Conservation (phyloP, 1,140 invertebrate species). For the Mactra quadrangularis region DNA sequence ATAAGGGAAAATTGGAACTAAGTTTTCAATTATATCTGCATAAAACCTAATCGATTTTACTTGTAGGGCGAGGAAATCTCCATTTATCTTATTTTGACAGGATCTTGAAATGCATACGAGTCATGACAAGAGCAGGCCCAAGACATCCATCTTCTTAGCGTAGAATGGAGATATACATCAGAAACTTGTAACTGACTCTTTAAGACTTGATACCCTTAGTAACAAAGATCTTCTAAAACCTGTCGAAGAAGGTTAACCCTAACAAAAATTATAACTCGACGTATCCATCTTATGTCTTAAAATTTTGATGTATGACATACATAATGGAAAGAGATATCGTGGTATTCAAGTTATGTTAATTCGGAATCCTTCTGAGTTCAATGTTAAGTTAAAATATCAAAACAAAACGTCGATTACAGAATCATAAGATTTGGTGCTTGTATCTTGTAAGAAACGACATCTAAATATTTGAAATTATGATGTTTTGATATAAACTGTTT, state of each 20-base stretch:
- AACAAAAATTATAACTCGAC: too few species aligned
- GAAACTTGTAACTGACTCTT: constrained; percentile 38
- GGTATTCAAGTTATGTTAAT: too few species aligned
- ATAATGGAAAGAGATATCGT: too few species aligned
- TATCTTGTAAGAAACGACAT: too few species aligned
- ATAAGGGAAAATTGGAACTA: constrained; percentile 60
- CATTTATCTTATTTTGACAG: constrained; percentile 64
- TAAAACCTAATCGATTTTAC: constrained; percentile 62
- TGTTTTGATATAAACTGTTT: too few species aligned
- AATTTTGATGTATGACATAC: too few species aligned
- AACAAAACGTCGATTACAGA: too few species aligned
- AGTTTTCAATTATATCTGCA: constrained; percentile 65
- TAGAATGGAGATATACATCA: constrained; percentile 43
- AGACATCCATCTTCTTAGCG: constrained; percentile 38
- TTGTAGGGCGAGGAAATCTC: constrained; percentile 53
- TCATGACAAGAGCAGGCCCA: constrained; percentile 19
- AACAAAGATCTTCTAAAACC: neutral
- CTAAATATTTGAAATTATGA: too few species aligned
- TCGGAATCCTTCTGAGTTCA: too few species aligned
- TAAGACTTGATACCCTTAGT: constrained; percentile 1
- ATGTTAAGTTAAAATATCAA: too few species aligned
- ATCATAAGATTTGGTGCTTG: too few species aligned
- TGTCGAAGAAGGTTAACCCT: neutral
- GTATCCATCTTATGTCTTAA: too few species aligned
- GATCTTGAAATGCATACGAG: constrained; percentile 43